A percentile compares a stretch with the other conserved stretches of the same genome.
These are phyloP conservation scores for Phalacrocorax brasilianus DNA, from an alignment of 2,113 vertebrate species.

Conservation along the genomic window DNA sequence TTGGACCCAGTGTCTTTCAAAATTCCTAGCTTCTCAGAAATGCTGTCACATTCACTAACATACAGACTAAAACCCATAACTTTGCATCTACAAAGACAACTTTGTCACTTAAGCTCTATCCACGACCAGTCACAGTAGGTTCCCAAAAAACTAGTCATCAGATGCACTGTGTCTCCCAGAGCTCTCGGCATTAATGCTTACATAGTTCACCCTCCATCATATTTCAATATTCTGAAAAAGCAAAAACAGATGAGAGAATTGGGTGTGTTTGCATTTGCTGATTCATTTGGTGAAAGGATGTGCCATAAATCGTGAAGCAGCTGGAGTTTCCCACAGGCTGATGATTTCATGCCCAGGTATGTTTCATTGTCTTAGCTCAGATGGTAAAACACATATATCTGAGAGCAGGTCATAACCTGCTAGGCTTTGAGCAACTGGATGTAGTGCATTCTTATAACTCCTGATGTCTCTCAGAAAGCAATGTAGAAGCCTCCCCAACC, in stretches of 20 bases:
- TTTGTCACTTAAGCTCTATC: neutral
- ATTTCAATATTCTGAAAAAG: neutral
- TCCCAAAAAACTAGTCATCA: neutral
- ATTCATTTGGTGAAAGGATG: neutral
- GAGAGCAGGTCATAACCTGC: neutral
- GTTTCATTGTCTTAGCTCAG: neutral
- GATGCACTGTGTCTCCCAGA: neutral
- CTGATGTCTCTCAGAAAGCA: neutral
- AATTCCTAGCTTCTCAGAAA: neutral
- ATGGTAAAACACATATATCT: neutral
- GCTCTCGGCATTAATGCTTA: neutral
- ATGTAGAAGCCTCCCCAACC: neutral
- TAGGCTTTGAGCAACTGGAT: neutral
- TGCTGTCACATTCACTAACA: neutral
- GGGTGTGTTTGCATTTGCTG: neutral
- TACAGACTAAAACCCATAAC: neutral
- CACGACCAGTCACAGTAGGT: fast-evolving
- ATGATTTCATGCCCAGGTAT: neutral
- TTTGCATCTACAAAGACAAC: neutral
- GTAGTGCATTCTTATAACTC: neutral
- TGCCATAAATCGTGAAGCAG: neutral
- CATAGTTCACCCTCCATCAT: neutral
- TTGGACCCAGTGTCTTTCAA: neutral
- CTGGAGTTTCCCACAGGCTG: neutral
- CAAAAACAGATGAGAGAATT: neutral